Percentiles rank a stretch among this genome's conserved stretches.
Conservation (phyloP, 2,888 invertebrate genomes). For the Ormyrus thymus region DNA sequence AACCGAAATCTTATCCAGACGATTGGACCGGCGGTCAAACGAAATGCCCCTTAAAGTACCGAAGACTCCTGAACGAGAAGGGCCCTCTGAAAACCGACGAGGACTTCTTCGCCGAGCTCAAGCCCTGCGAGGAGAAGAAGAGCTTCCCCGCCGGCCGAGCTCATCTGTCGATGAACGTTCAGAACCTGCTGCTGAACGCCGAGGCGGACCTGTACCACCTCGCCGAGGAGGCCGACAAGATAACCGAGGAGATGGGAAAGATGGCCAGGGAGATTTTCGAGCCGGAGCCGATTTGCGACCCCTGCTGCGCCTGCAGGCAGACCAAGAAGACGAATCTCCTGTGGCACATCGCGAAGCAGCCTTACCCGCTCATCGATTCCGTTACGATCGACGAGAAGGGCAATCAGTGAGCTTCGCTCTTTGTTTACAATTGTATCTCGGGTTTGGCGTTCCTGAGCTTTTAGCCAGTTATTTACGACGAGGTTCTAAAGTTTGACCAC, state of each 20-base stretch:
- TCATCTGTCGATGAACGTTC: slow-evolving; percentile 68
- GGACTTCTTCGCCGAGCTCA: slow-evolving; percentile 61
- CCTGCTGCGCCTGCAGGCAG: slow-evolving; percentile 66
- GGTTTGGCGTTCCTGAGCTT: no score
- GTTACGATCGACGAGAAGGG: slow-evolving; percentile 53
- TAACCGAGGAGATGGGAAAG: slow-evolving; percentile 49
- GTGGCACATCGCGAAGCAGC: slow-evolving; percentile 61
- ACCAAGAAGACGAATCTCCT: slow-evolving; percentile 62
- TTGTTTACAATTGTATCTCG: no score
- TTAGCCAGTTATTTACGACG: no score
- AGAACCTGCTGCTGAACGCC: slow-evolving; percentile 64
- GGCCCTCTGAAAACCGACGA: slow-evolving; percentile 61
- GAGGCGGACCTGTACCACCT: slow-evolving; percentile 64
- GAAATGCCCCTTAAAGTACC: slow-evolving; percentile 51
- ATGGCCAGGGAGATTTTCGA: slow-evolving; percentile 45
- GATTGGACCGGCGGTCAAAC: slow-evolving; percentile 45
- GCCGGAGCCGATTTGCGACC: slow-evolving; percentile 63
- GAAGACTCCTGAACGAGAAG: slow-evolving; percentile 57
- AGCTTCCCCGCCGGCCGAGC: slow-evolving; percentile 64
- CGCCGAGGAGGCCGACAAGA: slow-evolving; percentile 62
- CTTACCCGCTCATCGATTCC: slow-evolving; percentile 63
- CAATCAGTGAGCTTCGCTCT: not conserved
- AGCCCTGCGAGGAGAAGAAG: not conserved
- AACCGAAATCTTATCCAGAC: not conserved
- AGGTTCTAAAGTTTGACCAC: no score